Conservation (phyloP, 2,888 invertebrate genomes). For the Drosophila ochracea region DNA sequence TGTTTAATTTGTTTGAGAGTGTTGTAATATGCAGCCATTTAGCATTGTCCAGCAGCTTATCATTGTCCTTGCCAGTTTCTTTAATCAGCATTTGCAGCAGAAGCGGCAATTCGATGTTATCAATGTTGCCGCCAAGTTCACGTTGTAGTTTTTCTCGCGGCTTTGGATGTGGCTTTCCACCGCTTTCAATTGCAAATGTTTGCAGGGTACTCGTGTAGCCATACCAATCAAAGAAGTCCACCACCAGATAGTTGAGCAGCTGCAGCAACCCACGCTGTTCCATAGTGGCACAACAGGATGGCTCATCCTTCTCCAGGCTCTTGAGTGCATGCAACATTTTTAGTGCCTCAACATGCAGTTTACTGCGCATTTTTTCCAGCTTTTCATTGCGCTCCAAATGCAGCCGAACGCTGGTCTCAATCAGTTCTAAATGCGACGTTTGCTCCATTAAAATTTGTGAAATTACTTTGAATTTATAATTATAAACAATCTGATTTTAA, state of each 20-base stretch:
- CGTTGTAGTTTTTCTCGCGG: constrained; percentile 69
- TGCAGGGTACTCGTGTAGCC: constrained; percentile 81
- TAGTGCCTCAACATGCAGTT: constrained; percentile 75
- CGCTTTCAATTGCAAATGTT: constrained; percentile 82
- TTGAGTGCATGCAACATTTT: constrained; percentile 69
- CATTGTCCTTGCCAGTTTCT: neutral
- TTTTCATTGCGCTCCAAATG: constrained; percentile 69
- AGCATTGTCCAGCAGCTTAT: neutral
- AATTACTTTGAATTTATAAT: constrained; percentile 4
- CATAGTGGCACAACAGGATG: constrained; percentile 27
- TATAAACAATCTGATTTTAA: neutral
- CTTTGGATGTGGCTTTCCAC: constrained; percentile 40
- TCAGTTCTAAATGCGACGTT: constrained; percentile 20
- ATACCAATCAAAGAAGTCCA: constrained; percentile 84
- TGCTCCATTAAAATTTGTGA: constrained; percentile 28
- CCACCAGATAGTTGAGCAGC: constrained; percentile 82
- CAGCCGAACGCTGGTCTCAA: constrained; percentile 46
- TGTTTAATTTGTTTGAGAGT: constrained; percentile 2
- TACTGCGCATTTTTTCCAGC: constrained; percentile 74
- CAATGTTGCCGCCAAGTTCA: constrained; percentile 61
- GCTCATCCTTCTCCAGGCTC: constrained; percentile 12
- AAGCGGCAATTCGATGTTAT: constrained; percentile 72
- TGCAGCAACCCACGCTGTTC: constrained; percentile 25
- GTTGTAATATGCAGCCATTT: neutral
- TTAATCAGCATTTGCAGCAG: constrained; percentile 68